Conservation (phyloP, 1,140 invertebrate genomes). For the Calephelis virginiensis region DNA sequence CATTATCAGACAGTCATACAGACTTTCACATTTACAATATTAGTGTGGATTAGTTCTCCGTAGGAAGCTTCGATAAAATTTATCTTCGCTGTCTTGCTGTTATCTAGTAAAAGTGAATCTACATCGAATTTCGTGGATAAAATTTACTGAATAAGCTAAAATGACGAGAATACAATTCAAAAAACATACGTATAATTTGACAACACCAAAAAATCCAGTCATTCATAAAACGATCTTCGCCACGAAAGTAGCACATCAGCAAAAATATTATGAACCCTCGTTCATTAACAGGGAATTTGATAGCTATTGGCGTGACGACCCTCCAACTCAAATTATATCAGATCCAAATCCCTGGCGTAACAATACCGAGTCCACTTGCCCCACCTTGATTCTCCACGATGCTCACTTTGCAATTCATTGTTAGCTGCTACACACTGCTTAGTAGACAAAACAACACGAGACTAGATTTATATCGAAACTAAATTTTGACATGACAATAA, state of each 20-base stretch:
- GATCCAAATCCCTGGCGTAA: constrained; percentile 55
- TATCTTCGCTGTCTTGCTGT: too few relatives aligned
- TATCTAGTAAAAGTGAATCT: too few relatives aligned
- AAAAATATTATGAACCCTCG: constrained; percentile 36
- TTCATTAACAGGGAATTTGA: constrained; percentile 63
- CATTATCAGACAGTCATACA: too few relatives aligned
- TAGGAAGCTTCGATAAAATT: too few relatives aligned
- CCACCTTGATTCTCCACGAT: constrained; percentile 39
- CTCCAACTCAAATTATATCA: constrained; percentile 63
- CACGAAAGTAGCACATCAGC: constrained; percentile 27
- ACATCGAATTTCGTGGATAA: too few relatives aligned
- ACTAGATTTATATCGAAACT: too few relatives aligned
- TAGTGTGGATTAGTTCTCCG: too few relatives aligned
- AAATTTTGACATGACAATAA: too few relatives aligned
- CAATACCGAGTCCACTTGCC: constrained; percentile 42
- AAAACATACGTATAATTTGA: background rate
- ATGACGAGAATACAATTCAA: too few relatives aligned
- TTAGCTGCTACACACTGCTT: constrained; percentile 35
- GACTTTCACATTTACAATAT: too few relatives aligned
- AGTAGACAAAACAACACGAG: constrained; percentile 17
- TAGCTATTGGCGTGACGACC: constrained; percentile 42
- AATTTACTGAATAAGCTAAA: too few relatives aligned
- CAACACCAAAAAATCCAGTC: background rate
- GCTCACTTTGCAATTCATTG: constrained; percentile 57
- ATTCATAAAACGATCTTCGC: constrained; percentile 15